phyloP scores from a whole-genome alignment of 2,113 vertebrate genomes.

The Cacatua alba region DNA sequence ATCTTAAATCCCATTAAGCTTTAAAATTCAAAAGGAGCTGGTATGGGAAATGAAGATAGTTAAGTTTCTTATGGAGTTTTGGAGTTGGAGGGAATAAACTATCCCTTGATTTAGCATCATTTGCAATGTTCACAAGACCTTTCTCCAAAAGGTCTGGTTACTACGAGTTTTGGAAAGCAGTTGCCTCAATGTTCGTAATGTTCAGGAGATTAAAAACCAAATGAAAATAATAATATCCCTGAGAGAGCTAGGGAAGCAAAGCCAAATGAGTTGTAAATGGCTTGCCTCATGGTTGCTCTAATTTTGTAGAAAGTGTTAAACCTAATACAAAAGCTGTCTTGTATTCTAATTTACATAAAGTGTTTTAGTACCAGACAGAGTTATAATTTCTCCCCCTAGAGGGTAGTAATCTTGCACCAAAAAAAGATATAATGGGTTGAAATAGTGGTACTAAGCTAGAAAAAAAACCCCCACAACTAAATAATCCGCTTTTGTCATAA shows the following conservation, averaged over 20 bases:
- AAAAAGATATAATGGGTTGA: constrained; percentile 19
- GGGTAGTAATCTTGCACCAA: background rate
- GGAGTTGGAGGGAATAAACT: background rate
- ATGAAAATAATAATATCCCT: background rate
- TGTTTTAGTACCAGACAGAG: background rate
- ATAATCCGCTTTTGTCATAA: constrained; percentile 3
- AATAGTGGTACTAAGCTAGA: background rate
- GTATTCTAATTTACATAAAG: constrained; percentile 36
- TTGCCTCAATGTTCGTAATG: background rate
- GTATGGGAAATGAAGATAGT: background rate
- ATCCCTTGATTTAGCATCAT: background rate
- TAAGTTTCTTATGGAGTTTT: background rate
- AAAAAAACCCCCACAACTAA: background rate
- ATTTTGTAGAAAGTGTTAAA: constrained; percentile 35
- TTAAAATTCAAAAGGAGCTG: background rate
- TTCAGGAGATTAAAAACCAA: background rate
- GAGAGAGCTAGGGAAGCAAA: background rate
- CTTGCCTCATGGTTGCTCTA: constrained; percentile 16
- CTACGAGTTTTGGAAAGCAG: background rate
- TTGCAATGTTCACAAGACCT: background rate
- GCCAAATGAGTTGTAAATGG: constrained; percentile 40
- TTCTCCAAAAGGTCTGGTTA: background rate
- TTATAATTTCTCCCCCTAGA: constrained; percentile 16
- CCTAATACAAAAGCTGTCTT: constrained; percentile 16
- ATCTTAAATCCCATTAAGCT: background rate